Base-by-base conservation (phyloP, 2,888 invertebrate species). In the Hemistola chrysoprasaria region DNA sequence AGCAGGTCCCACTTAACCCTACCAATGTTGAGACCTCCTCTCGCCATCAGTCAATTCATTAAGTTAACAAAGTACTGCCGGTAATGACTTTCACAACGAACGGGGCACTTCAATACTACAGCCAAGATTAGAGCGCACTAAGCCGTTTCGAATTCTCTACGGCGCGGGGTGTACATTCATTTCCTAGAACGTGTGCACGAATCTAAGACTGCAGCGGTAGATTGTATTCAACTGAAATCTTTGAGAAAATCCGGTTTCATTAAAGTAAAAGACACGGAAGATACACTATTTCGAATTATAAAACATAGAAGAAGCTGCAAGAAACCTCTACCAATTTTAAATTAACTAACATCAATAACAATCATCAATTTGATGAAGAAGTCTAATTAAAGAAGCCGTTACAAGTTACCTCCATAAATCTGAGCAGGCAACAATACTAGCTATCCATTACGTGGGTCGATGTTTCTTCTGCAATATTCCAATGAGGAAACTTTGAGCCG, bases 391-490 rank as follows among this genome's bases (percentile, higher is more conserved):
- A 86, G 85, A 85, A 85, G 84, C 84, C 83, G 80, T 86, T 84
- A 85, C 83, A 86, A 88, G 85, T 87, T 84, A 81, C 85, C 82
- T 81, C 85, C 82, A 87, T 88, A 87, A 88, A 88, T 88, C 85
- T 84, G 84, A 71, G 65, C 68, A 65, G 71, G 69, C 75, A 84
- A 85, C 86, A 87, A 85, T 86, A 86, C 80, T 74, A 68, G 77
- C 81, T 83, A 85, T 86, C 72, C 78, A 82, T 87, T 86, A 82
- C 75, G 63, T 56, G 64, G 71, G 76, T 72, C 73, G 71, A 78
- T 82, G 78, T 78, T 82, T 73, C 79, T 75, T 77, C 65, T 65
- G 62, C 70, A 83, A 81, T 85, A 84, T 86, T 82, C 73, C 76
- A 80, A 84, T 80, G 77, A 78, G 74, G 62, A 75, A 86, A 86